phyloP scores from a whole-genome alignment of 2,797 vertebrate genomes.

The Myotis myotis region DNA sequence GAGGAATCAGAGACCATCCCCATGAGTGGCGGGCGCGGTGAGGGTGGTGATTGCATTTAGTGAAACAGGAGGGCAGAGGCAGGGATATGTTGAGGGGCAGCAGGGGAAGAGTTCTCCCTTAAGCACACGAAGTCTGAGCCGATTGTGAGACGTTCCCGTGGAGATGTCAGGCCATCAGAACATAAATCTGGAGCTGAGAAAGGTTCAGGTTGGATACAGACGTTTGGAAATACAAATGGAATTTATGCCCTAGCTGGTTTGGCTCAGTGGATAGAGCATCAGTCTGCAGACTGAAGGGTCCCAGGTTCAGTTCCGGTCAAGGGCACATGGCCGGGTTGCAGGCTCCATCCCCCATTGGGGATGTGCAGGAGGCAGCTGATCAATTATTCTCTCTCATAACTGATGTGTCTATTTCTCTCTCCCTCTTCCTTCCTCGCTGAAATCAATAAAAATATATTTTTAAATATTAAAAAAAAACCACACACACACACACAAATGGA shows the following conservation, averaged over 20 bases:
- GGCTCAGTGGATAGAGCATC: too few species aligned
- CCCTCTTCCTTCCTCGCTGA: too few species aligned
- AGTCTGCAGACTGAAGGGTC: too few species aligned
- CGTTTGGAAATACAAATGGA: background rate
- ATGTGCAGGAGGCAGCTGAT: too few species aligned
- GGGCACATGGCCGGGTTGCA: too few species aligned
- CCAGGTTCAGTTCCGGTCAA: too few species aligned
- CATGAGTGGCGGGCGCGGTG: rapidly evolving
- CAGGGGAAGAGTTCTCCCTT: background rate
- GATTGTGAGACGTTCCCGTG: background rate
- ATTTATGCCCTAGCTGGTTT: background rate
- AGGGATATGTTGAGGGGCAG: background rate
- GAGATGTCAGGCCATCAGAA: background rate
- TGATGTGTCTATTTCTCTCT: too few species aligned
- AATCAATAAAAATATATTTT: too few species aligned
- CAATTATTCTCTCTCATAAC: too few species aligned
- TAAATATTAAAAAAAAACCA: too few species aligned
- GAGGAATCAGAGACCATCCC: background rate
- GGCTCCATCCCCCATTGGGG: too few species aligned
- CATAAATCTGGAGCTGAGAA: background rate
- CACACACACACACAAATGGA: too few species aligned
- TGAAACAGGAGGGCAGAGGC: background rate
- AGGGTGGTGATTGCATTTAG: background rate
- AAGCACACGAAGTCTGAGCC: background rate
- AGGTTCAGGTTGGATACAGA: background rate